A percentile compares a stretch with the other conserved stretches of the same genome.
These are phyloP conservation scores for Portunus trituberculatus DNA, from an alignment of 1,140 invertebrate genomes.

Conservation along the genomic window DNA sequence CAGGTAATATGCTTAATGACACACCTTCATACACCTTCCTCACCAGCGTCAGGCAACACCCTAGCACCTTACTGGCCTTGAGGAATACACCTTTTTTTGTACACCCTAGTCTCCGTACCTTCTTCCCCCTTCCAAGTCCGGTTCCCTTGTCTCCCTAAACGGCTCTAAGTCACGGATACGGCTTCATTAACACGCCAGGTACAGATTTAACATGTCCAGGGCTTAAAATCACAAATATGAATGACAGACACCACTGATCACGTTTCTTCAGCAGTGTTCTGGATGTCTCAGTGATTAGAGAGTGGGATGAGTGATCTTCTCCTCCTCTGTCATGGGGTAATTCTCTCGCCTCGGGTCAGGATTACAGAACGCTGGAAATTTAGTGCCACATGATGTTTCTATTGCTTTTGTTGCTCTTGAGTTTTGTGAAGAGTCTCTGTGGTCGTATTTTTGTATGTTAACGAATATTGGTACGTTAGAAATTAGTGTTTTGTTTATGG, in stretches of 20 bases:
- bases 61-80: too few relatives aligned
- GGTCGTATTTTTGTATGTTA: too few relatives aligned
- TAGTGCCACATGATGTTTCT: not conserved
- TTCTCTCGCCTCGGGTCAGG: not conserved
- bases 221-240: constrained; percentile 13
- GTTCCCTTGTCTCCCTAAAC: too few relatives aligned
- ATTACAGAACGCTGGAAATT: not conserved
- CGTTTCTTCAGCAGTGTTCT: not conserved
- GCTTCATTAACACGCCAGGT: not conserved
- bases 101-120: too few relatives aligned
- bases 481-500: too few relatives aligned
- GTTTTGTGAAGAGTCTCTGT: too few relatives aligned
- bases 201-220: not conserved
- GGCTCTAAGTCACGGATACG: not conserved
- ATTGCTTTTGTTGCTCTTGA: not conserved
- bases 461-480: too few relatives aligned
- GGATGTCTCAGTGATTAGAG: not conserved
- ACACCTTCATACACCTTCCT: too few relatives aligned
- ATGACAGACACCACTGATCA: not conserved
- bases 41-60: too few relatives aligned
- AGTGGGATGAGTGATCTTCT: not conserved
- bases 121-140: too few relatives aligned
- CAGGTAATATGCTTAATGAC: too few relatives aligned
- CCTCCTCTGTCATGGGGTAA: not conserved
- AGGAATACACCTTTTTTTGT: too few relatives aligned